phyloP scores from a whole-genome alignment of 2,113 vertebrate species.

The Neolamprologus variostigma region DNA sequence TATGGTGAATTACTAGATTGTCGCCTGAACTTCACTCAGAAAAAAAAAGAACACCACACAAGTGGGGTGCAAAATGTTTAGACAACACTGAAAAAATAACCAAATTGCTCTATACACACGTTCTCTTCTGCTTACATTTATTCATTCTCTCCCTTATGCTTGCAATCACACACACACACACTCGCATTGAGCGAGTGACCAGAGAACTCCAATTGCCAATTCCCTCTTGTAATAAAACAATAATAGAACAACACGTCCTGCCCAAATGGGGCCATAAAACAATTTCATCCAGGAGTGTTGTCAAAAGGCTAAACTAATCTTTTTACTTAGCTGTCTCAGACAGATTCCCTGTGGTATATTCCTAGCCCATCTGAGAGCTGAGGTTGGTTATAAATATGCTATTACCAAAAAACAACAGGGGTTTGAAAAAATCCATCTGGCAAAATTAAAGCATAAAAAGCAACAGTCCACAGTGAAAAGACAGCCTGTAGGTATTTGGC shows the following conservation, averaged over 20 bases:
- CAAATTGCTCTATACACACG: not conserved
- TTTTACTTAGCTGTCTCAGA: slow-evolving; percentile 46
- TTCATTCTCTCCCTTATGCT: not conserved
- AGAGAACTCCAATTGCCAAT: slow-evolving; percentile 22
- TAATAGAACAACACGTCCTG: slow-evolving; percentile 43
- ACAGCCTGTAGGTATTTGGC: slow-evolving; percentile 2
- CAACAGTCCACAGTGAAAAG: not conserved
- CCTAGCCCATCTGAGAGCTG: slow-evolving; percentile 13
- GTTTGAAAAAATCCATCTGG: slow-evolving; percentile 18
- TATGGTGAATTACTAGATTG: not conserved
- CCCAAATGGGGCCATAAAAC: slow-evolving; percentile 53
- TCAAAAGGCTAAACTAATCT: slow-evolving; percentile 62
- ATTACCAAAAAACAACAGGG: slow-evolving; percentile 33
- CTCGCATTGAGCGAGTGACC: not conserved
- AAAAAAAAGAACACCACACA: not conserved
- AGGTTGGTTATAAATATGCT: slow-evolving; percentile 53
- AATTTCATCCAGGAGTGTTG: slow-evolving; percentile 44
- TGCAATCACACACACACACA: not conserved
- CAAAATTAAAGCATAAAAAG: slow-evolving; percentile 57
- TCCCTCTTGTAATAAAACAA: slow-evolving; percentile 57
- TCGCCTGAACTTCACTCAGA: not conserved
- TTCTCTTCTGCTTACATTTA: not conserved
- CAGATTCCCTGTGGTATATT: slow-evolving; percentile 27
- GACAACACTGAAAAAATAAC: not conserved
- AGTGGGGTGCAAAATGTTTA: not conserved